A percentile compares a stretch with the other conserved stretches of the same genome.
These are phyloP conservation scores for Marasmarcha lunaedactyla DNA, from an alignment of 2,888 invertebrate species.

Conservation along the genomic window DNA sequence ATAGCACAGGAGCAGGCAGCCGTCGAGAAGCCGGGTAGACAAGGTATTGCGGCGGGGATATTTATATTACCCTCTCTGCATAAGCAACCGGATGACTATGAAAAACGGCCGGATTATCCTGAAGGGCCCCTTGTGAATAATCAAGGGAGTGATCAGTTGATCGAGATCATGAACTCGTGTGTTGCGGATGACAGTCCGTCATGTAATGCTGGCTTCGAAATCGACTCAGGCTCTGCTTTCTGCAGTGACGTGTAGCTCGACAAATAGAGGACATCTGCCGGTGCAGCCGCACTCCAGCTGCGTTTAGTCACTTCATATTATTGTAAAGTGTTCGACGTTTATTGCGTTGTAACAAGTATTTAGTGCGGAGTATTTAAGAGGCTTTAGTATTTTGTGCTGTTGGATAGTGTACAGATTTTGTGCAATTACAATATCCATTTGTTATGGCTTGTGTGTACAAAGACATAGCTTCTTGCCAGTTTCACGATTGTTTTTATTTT, in stretches of 20 bases:
- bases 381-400: too few species aligned
- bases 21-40: conserved; percentile 27
- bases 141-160: conserved; percentile 37
- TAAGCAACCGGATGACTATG: conserved; percentile 36
- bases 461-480: too few species aligned
- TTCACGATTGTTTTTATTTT: too few species aligned
- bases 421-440: too few species aligned
- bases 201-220: conserved; percentile 37
- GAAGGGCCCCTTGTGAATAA: conserved; percentile 35
- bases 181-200: conserved; percentile 22
- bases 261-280: conserved; percentile 1
- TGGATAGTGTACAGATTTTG: too few species aligned
- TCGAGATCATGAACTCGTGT: conserved; percentile 37
- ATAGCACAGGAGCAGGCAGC: conserved; percentile 23
- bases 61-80: conserved; percentile 45
- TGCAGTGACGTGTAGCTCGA: conserved; percentile 36
- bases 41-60: conserved; percentile 35
- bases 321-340: too few species aligned
- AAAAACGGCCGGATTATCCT: conserved; percentile 51
- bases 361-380: too few species aligned
- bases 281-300: too few species aligned
- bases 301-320: background rate
- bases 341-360: too few species aligned
- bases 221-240: conserved; percentile 29
- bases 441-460: too few species aligned